These are phyloP conservation scores for Drosophila takahashii DNA, from an alignment of 1,140 invertebrate genomes.

Conservation along the genomic window DNA sequence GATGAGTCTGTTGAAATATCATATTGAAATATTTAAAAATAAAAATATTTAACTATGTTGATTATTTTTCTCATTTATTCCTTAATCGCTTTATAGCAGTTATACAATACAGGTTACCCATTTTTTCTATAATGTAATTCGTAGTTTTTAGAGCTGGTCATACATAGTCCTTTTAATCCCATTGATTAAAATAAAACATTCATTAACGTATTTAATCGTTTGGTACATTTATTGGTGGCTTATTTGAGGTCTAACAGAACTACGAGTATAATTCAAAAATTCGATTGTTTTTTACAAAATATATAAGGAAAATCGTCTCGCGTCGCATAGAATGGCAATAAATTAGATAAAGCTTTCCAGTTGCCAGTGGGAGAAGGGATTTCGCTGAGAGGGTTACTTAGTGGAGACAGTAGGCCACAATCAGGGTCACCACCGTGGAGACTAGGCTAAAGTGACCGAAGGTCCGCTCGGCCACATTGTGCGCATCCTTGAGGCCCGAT, in stretches of 20 bases:
- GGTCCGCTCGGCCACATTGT: constrained; percentile 24
- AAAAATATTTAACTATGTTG: no score
- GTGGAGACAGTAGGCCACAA: constrained; percentile 65
- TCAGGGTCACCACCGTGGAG: constrained; percentile 51
- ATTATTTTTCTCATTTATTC: no score
- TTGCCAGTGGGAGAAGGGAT: constrained; percentile 14
- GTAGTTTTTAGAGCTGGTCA: no score
- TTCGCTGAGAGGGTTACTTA: constrained; percentile 22
- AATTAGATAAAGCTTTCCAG: constrained; percentile 41
- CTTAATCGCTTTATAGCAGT: no score
- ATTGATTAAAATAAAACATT: not conserved
- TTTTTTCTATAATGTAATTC: no score
- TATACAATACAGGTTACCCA: no score
- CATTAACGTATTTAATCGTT: constrained; percentile 6
- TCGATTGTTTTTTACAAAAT: constrained; percentile 61
- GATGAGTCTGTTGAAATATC: no score
- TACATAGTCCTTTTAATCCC: not conserved
- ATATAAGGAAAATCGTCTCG: constrained; percentile 19
- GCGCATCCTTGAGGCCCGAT: constrained; percentile 61
- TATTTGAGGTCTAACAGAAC: constrained; percentile 43
- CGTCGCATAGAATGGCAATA: constrained; percentile 27
- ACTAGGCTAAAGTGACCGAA: constrained; percentile 37
- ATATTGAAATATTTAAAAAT: no score
- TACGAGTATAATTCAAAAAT: constrained; percentile 60
- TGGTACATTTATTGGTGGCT: constrained; percentile 39